phyloP scores from a whole-genome alignment of 2,888 invertebrate species.

The Eupithecia centaureata region DNA sequence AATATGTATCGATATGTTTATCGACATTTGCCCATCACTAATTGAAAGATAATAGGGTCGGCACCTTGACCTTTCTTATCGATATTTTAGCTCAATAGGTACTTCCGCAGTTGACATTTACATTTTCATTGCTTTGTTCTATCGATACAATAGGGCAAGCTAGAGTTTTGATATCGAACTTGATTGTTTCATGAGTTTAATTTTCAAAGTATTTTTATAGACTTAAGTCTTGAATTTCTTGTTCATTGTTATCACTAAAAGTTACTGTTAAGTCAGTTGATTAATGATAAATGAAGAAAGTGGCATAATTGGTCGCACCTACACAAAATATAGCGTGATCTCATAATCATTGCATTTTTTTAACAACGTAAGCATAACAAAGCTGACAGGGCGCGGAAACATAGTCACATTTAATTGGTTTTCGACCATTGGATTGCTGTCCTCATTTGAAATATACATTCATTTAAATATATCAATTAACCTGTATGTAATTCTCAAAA shows the following conservation, averaged over 20 bases:
- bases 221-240: not conserved
- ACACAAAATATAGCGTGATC: not conserved
- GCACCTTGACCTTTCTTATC: slow-evolving; percentile 9
- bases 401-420: too few species aligned
- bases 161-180: not conserved
- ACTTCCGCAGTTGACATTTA: slow-evolving; percentile 4
- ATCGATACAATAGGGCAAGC: not conserved
- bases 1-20: not conserved
- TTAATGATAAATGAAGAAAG: too few species aligned
- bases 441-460: too few species aligned
- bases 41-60: not conserved
- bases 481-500: too few species aligned
- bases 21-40: slow-evolving; percentile 46
- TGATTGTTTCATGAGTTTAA: not conserved
- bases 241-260: not conserved
- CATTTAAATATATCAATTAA: too few species aligned
- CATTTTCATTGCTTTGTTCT: not conserved
- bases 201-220: not conserved
- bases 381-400: too few species aligned
- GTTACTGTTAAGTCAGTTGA: not conserved
- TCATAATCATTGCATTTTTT: too few species aligned
- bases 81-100: not conserved
- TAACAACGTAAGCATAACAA: too few species aligned
- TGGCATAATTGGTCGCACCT: not conserved
- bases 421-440: too few species aligned